phyloP scores from a whole-genome alignment of 2,888 invertebrate genomes.

The Parascotia fuliginaria region DNA sequence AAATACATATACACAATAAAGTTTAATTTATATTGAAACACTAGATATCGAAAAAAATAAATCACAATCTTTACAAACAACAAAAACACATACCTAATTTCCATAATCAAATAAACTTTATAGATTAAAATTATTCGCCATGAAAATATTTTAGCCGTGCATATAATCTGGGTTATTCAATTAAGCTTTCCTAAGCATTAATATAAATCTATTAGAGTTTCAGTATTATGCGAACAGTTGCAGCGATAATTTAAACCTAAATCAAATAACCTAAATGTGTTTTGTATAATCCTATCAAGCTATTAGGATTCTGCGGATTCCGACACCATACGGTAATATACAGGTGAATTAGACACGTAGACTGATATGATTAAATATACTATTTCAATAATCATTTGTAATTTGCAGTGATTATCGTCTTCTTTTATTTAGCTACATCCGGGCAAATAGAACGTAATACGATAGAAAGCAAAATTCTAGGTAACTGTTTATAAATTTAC shows the following conservation, averaged over 20 bases:
- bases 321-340: conserved; percentile 16
- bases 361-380: background rate
- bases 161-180: conserved; percentile 33
- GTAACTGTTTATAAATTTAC: too few species aligned
- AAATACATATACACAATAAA: too few species aligned
- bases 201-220: conserved; percentile 36
- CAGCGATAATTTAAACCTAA: conserved; percentile 53
- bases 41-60: too few species aligned
- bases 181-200: conserved; percentile 42
- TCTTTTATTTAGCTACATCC: too few species aligned
- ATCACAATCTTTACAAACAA: too few species aligned
- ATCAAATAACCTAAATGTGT: conserved; percentile 65
- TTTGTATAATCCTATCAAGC: conserved; percentile 63
- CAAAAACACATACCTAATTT: too few species aligned
- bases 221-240: conserved; percentile 22
- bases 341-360: conserved; percentile 26
- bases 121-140: conserved; percentile 33
- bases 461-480: too few species aligned
- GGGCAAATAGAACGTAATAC: too few species aligned
- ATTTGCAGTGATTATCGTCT: too few species aligned
- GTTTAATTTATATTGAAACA: too few species aligned
- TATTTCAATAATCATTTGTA: background rate
- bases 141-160: conserved; percentile 31
- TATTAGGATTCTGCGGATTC: conserved; percentile 55
- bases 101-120: conserved; percentile 19